Conservation (phyloP, 2,113 vertebrate genomes). For the Oncorhynchus mykiss region DNA sequence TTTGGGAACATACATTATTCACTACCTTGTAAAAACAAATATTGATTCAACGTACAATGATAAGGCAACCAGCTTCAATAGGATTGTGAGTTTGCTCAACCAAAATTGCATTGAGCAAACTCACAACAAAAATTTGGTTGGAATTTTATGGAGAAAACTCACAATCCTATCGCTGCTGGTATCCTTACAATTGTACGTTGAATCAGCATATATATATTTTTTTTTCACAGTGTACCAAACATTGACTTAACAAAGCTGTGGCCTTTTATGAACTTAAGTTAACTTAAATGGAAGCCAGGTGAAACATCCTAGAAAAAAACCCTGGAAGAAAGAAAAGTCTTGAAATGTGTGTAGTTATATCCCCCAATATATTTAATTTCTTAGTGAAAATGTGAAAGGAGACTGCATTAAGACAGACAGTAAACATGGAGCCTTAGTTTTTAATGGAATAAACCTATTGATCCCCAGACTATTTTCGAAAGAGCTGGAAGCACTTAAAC, state of each 20-base stretch:
- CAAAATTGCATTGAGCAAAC: no score
- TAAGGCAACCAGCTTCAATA: no score
- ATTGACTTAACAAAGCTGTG: constrained; percentile 17
- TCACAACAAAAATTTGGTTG: no score
- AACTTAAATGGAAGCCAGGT: constrained; percentile 19
- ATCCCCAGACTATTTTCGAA: constrained; percentile 3
- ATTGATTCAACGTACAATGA: no score
- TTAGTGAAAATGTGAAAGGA: constrained; percentile 55
- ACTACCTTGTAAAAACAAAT: no score
- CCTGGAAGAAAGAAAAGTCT: constrained; percentile 43
- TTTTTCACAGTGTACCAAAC: constrained; percentile 4
- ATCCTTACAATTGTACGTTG: no score
- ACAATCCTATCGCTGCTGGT: no score
- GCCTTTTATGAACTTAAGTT: background rate
- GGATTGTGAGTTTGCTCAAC: no score
- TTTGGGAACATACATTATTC: background rate
- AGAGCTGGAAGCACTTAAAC: constrained; percentile 65
- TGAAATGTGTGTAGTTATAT: constrained; percentile 16
- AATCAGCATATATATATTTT: no score
- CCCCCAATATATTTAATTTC: constrained; percentile 19
- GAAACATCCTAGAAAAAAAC: constrained; percentile 25
- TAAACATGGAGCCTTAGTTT: constrained; percentile 21
- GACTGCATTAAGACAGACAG: constrained; percentile 29
- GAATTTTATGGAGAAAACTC: no score
- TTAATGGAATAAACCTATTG: no score